Evolutionary conservation across 2,113 vertebrate genomes (phyloP).

Genomic region (Bubalus kerabau): DNA sequence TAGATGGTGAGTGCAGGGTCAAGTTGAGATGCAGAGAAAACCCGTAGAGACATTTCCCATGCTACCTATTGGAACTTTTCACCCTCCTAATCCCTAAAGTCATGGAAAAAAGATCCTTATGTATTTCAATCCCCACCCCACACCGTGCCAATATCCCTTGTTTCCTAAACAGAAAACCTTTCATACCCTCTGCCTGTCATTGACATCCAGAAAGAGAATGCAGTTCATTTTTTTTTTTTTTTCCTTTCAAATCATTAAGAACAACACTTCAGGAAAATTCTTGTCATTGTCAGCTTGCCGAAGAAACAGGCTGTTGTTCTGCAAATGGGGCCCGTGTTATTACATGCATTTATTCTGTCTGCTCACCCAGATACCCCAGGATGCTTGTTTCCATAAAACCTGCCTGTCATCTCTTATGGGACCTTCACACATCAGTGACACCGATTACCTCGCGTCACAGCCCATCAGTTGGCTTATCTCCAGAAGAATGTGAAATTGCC

Average conservation of each 20-base stretch:
- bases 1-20: not conserved
- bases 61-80: not conserved
- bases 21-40: not conserved
- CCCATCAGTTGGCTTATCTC: conserved; percentile 19
- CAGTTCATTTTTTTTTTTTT: not conserved
- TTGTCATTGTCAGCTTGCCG: conserved; percentile 26
- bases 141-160: not conserved
- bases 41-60: not conserved
- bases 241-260: not conserved
- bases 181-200: not conserved
- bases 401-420: conserved; percentile 29
- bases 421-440: conserved; percentile 45
- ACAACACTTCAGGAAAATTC: not conserved
- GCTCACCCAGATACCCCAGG: not conserved
- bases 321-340: conserved; percentile 1
- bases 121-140: not conserved
- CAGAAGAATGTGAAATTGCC: conserved; percentile 46
- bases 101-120: not conserved
- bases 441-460: conserved; percentile 29
- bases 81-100: not conserved
- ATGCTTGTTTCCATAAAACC: not conserved
- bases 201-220: conserved; percentile 6
- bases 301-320: conserved; percentile 60
- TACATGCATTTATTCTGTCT: conserved; percentile 32
- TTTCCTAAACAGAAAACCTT: not conserved